A percentile compares a stretch with the other conserved stretches of the same genome.
phyloP scores from a whole-genome alignment of 2,113 vertebrate genomes.

The Amphilophus citrinellus region DNA sequence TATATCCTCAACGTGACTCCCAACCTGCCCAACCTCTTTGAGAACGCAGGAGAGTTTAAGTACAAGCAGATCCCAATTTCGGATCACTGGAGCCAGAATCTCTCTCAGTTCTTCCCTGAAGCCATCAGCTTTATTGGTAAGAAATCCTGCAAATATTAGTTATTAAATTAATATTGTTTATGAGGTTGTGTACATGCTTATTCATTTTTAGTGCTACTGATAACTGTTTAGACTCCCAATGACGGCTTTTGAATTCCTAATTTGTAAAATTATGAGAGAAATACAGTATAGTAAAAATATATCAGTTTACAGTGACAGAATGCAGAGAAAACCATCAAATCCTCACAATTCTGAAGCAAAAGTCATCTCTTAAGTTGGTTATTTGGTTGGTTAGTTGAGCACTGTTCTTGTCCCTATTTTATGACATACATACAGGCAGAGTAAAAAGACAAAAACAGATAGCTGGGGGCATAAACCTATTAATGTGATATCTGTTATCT shows the following conservation, averaged over 20 bases:
- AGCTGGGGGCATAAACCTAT: conserved; percentile 37
- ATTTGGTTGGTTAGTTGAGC: background rate
- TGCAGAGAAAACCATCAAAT: background rate
- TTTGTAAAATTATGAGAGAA: background rate
- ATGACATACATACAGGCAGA: background rate
- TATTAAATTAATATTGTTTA: background rate
- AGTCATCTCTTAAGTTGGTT: background rate
- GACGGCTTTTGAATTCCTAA: background rate
- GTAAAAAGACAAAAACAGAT: background rate
- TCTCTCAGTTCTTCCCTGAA: conserved; percentile 98
- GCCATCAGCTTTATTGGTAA: conserved; percentile 99
- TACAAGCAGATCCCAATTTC: conserved; percentile 99
- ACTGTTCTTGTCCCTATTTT: background rate
- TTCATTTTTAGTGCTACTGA: background rate
- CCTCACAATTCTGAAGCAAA: background rate
- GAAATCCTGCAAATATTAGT: conserved; percentile 44
- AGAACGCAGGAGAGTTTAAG: conserved; percentile 97
- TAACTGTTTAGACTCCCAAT: background rate
- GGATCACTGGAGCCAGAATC: conserved; percentile 99
- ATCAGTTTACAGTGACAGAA: background rate
- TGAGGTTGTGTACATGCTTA: background rate
- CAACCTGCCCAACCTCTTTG: conserved; percentile 97
- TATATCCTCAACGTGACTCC: conserved; percentile 99
- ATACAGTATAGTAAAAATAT: background rate
- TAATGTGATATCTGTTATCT: conserved; percentile 54